These are phyloP conservation scores for Hemitrygon akajei DNA, from an alignment of 2,797 vertebrate species.

Conservation along the genomic window DNA sequence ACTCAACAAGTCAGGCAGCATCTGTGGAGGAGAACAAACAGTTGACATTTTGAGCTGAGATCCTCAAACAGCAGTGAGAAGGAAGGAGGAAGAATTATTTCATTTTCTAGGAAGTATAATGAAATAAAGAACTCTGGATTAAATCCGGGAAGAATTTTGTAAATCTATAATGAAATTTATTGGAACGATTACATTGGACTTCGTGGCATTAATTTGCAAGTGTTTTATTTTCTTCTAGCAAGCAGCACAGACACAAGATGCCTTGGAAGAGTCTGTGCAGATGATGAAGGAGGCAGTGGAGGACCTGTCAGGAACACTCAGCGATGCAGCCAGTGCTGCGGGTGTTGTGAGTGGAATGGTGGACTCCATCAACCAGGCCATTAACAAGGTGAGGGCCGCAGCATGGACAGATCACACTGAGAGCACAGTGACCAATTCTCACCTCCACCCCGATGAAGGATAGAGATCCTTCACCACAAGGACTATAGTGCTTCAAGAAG, in stretches of 20 bases:
- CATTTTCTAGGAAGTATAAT: no score
- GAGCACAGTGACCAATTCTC: no score
- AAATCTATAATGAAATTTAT: background rate
- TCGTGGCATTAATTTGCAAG: background rate
- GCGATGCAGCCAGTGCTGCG: slow-evolving; percentile 83
- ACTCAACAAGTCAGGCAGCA: no score
- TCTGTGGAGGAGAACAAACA: no score
- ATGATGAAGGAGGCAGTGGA: slow-evolving; percentile 99
- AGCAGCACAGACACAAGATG: slow-evolving; percentile 90
- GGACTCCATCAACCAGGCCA: slow-evolving; percentile 85
- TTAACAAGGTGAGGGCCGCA: slow-evolving; percentile 68
- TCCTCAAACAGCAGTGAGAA: no score
- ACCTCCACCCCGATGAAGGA: no score
- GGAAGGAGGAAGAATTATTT: no score
- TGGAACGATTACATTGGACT: background rate
- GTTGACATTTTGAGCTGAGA: no score
- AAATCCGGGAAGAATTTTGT: background rate
- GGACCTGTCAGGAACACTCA: slow-evolving; percentile 81
- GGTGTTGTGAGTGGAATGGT: slow-evolving; percentile 96
- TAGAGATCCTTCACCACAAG: no score
- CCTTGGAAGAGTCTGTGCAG: slow-evolving; percentile 88
- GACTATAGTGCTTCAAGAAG: no score
- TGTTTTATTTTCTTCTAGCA: slow-evolving; percentile 50
- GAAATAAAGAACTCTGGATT: no score
- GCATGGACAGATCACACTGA: background rate